A percentile compares a stretch with the other conserved stretches of the same genome.
Evolutionary conservation across 2,113 vertebrate genomes (phyloP).

Genomic region (chimpanzee (Pan troglodytes)): DNA sequence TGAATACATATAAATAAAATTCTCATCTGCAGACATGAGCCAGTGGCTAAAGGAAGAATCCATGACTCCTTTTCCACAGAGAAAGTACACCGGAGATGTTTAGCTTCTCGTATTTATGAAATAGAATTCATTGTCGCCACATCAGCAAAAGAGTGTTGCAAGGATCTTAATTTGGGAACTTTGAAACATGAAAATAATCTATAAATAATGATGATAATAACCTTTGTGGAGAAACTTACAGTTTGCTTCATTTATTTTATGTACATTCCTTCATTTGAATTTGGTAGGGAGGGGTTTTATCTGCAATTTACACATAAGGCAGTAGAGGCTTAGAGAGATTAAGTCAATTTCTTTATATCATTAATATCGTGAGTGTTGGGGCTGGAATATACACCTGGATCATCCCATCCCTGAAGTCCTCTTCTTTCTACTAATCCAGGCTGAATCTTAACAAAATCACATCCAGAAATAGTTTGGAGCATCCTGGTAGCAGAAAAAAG

Average conservation of each 20-base stretch:
- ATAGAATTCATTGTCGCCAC: neutral
- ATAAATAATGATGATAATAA: neutral
- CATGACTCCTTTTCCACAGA: slow-evolving; percentile 10
- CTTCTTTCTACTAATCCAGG: neutral
- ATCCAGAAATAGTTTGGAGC: neutral
- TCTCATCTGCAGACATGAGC: slow-evolving; percentile 4
- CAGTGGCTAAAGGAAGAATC: slow-evolving; percentile 46
- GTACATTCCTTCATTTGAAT: neutral
- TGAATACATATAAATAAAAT: slow-evolving; percentile 62
- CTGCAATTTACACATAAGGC: neutral
- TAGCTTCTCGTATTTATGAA: neutral
- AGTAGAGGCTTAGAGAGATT: neutral
- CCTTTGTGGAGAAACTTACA: neutral
- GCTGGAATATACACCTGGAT: neutral
- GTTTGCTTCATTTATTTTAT: neutral
- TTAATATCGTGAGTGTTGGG: neutral
- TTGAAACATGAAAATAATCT: slow-evolving; percentile 10
- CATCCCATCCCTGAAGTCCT: neutral
- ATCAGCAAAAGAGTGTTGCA: neutral
- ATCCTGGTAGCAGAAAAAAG: slow-evolving; percentile 19
- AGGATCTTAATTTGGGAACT: slow-evolving; percentile 19
- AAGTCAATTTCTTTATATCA: neutral
- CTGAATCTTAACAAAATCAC: neutral
- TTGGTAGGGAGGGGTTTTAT: slow-evolving; percentile 6
- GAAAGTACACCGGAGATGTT: neutral